Conservation (phyloP, 2,797 vertebrate genomes). For the Phoxinus dragarum region DNA sequence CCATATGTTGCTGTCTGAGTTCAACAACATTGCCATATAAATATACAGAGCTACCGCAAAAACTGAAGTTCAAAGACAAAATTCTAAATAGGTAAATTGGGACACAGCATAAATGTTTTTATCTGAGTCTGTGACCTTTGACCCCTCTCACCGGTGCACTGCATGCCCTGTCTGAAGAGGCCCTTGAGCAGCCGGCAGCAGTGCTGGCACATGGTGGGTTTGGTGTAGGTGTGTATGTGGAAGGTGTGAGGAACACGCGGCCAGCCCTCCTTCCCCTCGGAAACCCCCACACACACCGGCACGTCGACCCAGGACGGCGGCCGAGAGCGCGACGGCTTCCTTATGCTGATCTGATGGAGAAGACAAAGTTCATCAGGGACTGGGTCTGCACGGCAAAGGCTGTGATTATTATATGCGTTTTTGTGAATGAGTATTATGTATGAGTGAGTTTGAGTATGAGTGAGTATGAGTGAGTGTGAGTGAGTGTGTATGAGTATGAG, state of each 20-base stretch:
- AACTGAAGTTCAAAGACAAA: too few relatives aligned
- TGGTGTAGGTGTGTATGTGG: slow-evolving; percentile 83
- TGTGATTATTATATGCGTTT: too few relatives aligned
- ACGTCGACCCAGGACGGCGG: slow-evolving; percentile 74
- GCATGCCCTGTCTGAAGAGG: slow-evolving; percentile 82
- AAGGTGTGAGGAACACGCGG: slow-evolving; percentile 81
- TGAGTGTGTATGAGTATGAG: too few relatives aligned
- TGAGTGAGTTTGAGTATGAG: too few relatives aligned
- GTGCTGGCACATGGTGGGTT: slow-evolving; percentile 78
- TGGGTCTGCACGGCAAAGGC: too few relatives aligned
- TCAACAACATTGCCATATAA: too few relatives aligned
- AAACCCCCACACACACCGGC: slow-evolving; percentile 71
- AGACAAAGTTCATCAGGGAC: neutral
- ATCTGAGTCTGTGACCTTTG: neutral
- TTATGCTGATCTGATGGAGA: slow-evolving; percentile 74
- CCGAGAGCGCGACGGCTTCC: slow-evolving; percentile 69
- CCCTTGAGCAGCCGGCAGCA: slow-evolving; percentile 79
- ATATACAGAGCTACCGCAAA: too few relatives aligned
- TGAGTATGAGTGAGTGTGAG: too few relatives aligned
- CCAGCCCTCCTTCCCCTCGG: slow-evolving; percentile 48
- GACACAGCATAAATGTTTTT: neutral
- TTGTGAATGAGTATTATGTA: too few relatives aligned
- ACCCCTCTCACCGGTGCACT: slow-evolving; percentile 76
- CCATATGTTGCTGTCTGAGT: too few relatives aligned
- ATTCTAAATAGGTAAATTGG: too few relatives aligned